phyloP scores from a whole-genome alignment of 2,888 invertebrate genomes.

The Dolichomitus sp. region DNA sequence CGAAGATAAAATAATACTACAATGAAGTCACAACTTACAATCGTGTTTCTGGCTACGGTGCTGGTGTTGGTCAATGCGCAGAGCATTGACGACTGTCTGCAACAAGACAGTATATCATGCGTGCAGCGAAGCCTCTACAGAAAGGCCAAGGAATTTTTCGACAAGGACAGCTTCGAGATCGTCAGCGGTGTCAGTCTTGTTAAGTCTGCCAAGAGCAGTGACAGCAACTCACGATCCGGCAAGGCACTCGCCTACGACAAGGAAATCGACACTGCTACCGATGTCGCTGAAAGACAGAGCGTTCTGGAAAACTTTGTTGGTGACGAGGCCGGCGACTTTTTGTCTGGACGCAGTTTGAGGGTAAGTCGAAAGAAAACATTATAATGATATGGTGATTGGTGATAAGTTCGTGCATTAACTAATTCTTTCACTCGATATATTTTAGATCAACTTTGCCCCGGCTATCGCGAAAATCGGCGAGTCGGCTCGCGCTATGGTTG shows the following conservation, averaged over 20 bases:
- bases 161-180: constrained; percentile 88
- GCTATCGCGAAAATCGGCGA: constrained; percentile 83
- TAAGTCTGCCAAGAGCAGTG: constrained; percentile 77
- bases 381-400: not conserved
- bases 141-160: constrained; percentile 88
- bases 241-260: constrained; percentile 86
- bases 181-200: constrained; percentile 88
- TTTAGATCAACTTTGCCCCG: constrained; percentile 84
- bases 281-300: constrained; percentile 87
- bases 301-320: constrained; percentile 88
- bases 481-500: constrained; percentile 86
- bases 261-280: constrained; percentile 86
- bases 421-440: not conserved
- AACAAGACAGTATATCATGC: constrained; percentile 89
- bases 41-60: constrained; percentile 75
- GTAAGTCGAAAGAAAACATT: constrained; percentile 72
- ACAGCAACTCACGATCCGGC: constrained; percentile 86
- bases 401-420: not conserved
- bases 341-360: constrained; percentile 87
- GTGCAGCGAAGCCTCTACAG: constrained; percentile 89
- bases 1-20: constrained; percentile 38
- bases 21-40: constrained; percentile 69
- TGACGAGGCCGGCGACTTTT: constrained; percentile 87
- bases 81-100: constrained; percentile 88
- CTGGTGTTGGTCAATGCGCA: constrained; percentile 79